Evolutionary conservation across 2,797 vertebrate genomes (phyloP).

Genomic region (Simalia tracyae): DNA sequence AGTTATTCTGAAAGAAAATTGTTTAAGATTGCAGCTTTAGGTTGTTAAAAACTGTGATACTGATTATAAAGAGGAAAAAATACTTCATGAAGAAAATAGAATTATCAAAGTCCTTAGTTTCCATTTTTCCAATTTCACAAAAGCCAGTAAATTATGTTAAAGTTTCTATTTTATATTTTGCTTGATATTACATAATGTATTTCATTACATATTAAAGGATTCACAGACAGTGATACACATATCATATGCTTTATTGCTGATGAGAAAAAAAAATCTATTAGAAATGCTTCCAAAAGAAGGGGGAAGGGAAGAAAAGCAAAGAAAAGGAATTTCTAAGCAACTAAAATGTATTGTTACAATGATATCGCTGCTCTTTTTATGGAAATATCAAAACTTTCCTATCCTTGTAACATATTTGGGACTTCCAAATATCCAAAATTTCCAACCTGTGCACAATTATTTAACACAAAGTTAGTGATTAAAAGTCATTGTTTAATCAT

Average conservation of each 20-base stretch:
- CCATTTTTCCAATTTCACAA: slow-evolving; percentile 25
- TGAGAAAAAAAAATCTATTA: slow-evolving; percentile 55
- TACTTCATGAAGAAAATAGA: slow-evolving; percentile 32
- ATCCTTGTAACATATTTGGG: slow-evolving; percentile 19
- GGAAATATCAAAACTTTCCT: slow-evolving; percentile 45
- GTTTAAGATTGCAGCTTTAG: background rate
- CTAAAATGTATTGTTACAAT: slow-evolving; percentile 49
- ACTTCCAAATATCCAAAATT: slow-evolving; percentile 41
- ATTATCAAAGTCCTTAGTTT: slow-evolving; percentile 32
- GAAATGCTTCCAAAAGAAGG: slow-evolving; percentile 38
- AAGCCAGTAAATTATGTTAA: slow-evolving; percentile 43
- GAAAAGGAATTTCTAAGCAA: slow-evolving; percentile 14
- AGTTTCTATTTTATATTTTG: slow-evolving; percentile 48
- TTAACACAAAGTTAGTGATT: background rate
- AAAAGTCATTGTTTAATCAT: background rate
- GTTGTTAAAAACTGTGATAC: background rate
- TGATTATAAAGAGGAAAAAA: slow-evolving; percentile 32
- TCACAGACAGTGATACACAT: slow-evolving; percentile 52
- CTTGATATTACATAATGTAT: slow-evolving; percentile 49
- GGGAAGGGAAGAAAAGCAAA: background rate
- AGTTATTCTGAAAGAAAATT: background rate
- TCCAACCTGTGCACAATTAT: slow-evolving; percentile 39
- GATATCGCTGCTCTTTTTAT: slow-evolving; percentile 57
- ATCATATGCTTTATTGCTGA: slow-evolving; percentile 67
- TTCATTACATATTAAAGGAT: slow-evolving; percentile 57